These are phyloP conservation scores for rat (Rattus norvegicus) DNA, from an alignment of 2,113 vertebrate genomes.

Conservation along the genomic window DNA sequence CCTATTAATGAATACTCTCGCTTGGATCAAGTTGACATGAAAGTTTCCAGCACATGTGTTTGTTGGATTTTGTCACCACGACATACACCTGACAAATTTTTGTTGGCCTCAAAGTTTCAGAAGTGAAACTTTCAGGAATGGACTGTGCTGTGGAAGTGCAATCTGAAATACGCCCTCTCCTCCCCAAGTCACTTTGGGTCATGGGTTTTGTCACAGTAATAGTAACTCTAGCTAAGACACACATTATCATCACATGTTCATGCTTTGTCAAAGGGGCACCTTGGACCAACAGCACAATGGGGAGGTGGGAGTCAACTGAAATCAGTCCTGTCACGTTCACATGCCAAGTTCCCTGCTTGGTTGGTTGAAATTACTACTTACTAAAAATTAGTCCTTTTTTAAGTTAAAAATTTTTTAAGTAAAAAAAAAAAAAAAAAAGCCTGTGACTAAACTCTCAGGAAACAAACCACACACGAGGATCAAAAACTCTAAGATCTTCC, in stretches of 20 bases:
- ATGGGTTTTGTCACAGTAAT: background rate
- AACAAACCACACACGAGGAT: background rate
- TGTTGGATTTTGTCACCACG: background rate
- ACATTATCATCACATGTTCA: too few relatives aligned
- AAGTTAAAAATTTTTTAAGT: background rate
- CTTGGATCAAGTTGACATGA: background rate
- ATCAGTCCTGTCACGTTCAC: background rate
- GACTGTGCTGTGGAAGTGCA: background rate
- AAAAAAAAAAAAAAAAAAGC: background rate
- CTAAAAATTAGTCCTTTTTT: background rate
- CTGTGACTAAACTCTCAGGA: background rate
- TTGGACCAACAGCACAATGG: rapidly evolving
- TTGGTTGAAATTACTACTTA: background rate
- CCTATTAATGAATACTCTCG: background rate
- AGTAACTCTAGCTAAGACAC: too few relatives aligned
- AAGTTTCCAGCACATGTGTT: background rate
- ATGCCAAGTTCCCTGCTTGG: background rate
- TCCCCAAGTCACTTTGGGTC: background rate
- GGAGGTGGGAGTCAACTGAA: background rate
- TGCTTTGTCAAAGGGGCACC: background rate
- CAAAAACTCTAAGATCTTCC: too few relatives aligned
- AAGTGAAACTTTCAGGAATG: background rate
- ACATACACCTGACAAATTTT: too few relatives aligned
- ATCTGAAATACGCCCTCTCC: too few relatives aligned
- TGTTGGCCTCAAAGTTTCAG: background rate